These are phyloP conservation scores for Paramuricea clavata DNA, from an alignment of 92 coral and sea anemone species.

Conservation along the genomic window DNA sequence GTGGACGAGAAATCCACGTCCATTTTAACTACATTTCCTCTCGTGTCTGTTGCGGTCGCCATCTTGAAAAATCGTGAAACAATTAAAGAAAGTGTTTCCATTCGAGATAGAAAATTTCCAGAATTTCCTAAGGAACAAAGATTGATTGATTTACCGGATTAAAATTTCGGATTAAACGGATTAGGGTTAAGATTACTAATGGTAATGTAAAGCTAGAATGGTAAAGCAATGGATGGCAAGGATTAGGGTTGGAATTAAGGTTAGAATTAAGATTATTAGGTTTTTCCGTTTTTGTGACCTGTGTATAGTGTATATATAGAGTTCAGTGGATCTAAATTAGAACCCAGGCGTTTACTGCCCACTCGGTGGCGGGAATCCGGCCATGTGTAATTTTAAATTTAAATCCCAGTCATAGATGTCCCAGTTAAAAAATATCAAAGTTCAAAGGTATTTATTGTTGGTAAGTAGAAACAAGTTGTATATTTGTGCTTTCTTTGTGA, in stretches of 20 bases:
- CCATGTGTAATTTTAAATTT: neutral
- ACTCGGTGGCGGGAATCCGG: neutral
- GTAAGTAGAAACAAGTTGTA: neutral
- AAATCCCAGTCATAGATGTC: neutral
- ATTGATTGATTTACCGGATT: too few species aligned
- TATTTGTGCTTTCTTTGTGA: neutral
- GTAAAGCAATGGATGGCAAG: too few species aligned
- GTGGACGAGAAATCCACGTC: slow-evolving; percentile 96
- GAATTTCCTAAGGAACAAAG: neutral
- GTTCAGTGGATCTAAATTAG: neutral
- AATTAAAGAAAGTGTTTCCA: neutral
- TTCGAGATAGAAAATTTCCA: neutral
- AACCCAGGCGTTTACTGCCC: neutral
- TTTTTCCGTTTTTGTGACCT: too few species aligned
- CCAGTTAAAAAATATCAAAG: neutral
- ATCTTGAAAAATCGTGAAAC: slow-evolving; percentile 85
- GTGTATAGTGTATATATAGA: too few species aligned
- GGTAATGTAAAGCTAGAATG: too few species aligned
- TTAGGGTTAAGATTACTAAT: neutral
- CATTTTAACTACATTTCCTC: slow-evolving; percentile 99
- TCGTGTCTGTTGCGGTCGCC: slow-evolving; percentile 99
- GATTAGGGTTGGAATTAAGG: too few species aligned
- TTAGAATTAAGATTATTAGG: too few species aligned
- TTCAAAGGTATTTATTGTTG: neutral
- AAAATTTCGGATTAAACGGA: too few species aligned